phyloP scores from a whole-genome alignment of 2,888 invertebrate genomes.

The Hirtodrosophila duncani region DNA sequence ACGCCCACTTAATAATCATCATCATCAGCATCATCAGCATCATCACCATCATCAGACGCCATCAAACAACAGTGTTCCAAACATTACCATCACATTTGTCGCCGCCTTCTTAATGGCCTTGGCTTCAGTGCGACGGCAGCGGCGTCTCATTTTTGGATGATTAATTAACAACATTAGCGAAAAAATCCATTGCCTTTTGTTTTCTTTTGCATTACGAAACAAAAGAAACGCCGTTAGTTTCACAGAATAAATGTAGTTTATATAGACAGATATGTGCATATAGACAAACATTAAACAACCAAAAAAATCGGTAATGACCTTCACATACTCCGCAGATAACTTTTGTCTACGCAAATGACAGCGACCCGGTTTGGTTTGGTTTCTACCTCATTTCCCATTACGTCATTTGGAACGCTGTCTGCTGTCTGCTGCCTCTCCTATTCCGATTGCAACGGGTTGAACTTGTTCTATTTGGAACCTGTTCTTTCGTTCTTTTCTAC shows the following conservation, averaged over 20 bases:
- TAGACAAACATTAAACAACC: background rate
- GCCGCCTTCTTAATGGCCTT: constrained; percentile 45
- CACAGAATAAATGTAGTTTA: constrained; percentile 18
- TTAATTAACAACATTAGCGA: constrained; percentile 59
- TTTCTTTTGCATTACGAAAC: constrained; percentile 23
- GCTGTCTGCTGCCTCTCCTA: no score
- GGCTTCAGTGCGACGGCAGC: constrained; percentile 31
- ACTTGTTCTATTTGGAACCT: constrained; percentile 21
- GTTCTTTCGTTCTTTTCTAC: no score
- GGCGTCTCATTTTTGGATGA: constrained; percentile 48
- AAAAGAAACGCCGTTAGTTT: constrained; percentile 53
- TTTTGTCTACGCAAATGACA: background rate
- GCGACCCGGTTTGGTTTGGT: constrained; percentile 6
- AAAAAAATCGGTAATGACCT: constrained; percentile 14
- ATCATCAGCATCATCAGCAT: constrained; percentile 10
- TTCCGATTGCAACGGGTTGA: constrained; percentile 16
- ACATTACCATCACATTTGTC: no score
- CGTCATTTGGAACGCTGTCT: constrained; percentile 27
- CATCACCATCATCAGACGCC: constrained; percentile 5
- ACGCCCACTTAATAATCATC: constrained; percentile 18
- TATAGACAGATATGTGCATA: constrained; percentile 27
- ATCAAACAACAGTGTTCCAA: constrained; percentile 5
- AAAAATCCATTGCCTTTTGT: constrained; percentile 38
- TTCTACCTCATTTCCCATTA: constrained; percentile 1
- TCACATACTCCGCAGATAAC: constrained; percentile 24